Evolutionary conservation across 2,113 vertebrate genomes (phyloP).

Genomic region (Podarcis muralis): DNA sequence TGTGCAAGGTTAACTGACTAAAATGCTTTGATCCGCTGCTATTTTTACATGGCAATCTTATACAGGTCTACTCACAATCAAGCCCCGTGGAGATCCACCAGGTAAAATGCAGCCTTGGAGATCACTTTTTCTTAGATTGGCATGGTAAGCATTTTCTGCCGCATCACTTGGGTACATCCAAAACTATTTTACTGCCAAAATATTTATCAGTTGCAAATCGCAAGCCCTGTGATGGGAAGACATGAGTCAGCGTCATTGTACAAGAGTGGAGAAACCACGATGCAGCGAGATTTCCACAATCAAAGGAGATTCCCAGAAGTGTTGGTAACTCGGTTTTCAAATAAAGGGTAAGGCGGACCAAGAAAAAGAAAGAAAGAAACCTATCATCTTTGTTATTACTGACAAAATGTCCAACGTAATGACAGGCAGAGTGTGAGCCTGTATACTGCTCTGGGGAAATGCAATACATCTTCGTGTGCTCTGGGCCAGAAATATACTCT

Average conservation of each 20-base stretch:
- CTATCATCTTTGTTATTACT: neutral
- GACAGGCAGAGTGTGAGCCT: neutral
- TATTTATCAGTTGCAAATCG: conserved; percentile 41
- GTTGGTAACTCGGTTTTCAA: neutral
- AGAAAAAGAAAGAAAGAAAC: neutral
- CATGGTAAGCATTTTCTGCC: neutral
- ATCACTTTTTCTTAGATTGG: neutral
- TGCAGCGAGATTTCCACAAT: neutral
- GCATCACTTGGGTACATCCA: neutral
- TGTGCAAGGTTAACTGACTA: neutral
- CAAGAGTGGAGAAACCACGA: conserved; percentile 15
- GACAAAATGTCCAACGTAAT: neutral
- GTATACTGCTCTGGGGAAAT: neutral
- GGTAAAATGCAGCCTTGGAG: neutral
- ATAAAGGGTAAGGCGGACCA: neutral
- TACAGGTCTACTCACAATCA: neutral
- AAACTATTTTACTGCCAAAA: conserved; percentile 32
- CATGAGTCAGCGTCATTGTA: neutral
- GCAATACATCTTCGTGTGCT: neutral
- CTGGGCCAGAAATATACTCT: neutral
- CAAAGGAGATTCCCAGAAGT: neutral
- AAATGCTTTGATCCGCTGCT: neutral
- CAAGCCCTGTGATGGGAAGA: conserved; percentile 27
- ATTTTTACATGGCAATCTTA: neutral
- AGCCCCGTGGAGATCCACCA: neutral